A percentile compares a stretch with the other conserved stretches of the same genome.
phyloP scores from a whole-genome alignment of 2,888 invertebrate genomes.

The Agrotis segetum region DNA sequence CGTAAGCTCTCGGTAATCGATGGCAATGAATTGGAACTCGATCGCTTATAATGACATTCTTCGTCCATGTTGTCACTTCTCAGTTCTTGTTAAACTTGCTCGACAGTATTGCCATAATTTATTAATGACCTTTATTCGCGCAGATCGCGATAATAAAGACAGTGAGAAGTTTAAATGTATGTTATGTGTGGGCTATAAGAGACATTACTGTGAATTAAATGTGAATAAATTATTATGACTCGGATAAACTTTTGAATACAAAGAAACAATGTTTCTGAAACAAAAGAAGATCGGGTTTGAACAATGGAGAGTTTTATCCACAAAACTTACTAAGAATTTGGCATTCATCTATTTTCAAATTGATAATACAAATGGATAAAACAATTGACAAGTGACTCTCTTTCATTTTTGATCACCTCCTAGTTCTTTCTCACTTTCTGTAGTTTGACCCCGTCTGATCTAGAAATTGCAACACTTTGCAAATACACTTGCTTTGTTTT shows the following conservation, averaged over 20 bases:
- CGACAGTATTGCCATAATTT: conserved; percentile 66
- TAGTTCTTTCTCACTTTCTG: background rate
- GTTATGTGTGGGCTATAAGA: conserved; percentile 53
- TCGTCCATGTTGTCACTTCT: conserved; percentile 65
- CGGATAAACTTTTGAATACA: conserved; percentile 16
- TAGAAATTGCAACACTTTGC: conserved; percentile 15
- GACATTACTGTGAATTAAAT: conserved; percentile 31
- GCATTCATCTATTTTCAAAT: background rate
- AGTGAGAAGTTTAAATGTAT: conserved; percentile 49
- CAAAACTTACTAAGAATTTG: background rate
- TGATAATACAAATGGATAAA: background rate
- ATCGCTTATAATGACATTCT: conserved; percentile 66
- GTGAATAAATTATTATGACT: conserved; percentile 34
- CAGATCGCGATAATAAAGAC: conserved; percentile 50
- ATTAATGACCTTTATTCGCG: conserved; percentile 65
- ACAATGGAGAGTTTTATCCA: background rate
- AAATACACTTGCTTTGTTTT: conserved; percentile 40
- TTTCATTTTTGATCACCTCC: background rate
- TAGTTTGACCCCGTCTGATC: background rate
- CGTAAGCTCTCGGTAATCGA: conserved; percentile 58
- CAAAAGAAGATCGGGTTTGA: conserved; percentile 2
- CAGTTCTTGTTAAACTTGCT: conserved; percentile 67
- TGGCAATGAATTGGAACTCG: conserved; percentile 65
- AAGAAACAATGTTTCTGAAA: conserved; percentile 19
- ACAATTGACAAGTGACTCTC: background rate